Evolutionary conservation across 2,797 vertebrate species (phyloP).

Genomic region (Myripristis jacobus): DNA sequence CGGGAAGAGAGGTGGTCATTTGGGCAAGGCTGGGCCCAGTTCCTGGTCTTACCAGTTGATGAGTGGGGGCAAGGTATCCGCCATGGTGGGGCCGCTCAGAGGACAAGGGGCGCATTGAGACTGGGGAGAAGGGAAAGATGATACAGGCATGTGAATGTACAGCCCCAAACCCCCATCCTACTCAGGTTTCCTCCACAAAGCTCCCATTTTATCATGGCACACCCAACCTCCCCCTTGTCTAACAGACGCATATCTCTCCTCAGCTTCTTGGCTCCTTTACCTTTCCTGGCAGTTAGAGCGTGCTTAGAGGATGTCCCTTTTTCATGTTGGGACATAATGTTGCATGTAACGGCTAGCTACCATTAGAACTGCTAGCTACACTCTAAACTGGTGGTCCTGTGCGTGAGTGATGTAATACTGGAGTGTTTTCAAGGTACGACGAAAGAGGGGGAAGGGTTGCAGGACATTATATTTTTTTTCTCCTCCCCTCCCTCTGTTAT

Average conservation of each 20-base stretch:
- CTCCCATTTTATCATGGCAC: constrained; percentile 65
- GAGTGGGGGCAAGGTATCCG: constrained; percentile 38
- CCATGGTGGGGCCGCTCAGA: constrained; percentile 43
- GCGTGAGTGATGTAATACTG: constrained; percentile 65
- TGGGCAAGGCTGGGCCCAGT: not conserved
- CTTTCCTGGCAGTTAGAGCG: constrained; percentile 41
- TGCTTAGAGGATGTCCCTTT: constrained; percentile 39
- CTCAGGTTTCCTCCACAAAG: constrained; percentile 78
- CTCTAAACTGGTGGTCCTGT: constrained; percentile 27
- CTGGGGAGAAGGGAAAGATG: constrained; percentile 65
- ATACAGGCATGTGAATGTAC: constrained; percentile 70
- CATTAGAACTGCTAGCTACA: constrained; percentile 28
- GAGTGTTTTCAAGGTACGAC: constrained; percentile 56
- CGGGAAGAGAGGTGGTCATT: constrained; percentile 10
- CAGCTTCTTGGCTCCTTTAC: constrained; percentile 42
- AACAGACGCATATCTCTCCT: constrained; percentile 55
- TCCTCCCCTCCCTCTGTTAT: constrained; percentile 63
- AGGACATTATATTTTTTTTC: constrained; percentile 59
- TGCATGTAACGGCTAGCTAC: constrained; percentile 40
- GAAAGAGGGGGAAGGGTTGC: constrained; percentile 14
- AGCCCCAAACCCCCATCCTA: constrained; percentile 60
- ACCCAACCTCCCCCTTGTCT: constrained; percentile 58
- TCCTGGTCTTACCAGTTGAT: constrained; percentile 41
- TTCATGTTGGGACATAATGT: constrained; percentile 55
- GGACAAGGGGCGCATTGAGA: constrained; percentile 74